Conservation (phyloP, 1,140 invertebrate genomes). For the Pseudomyrmex concolor region DNA sequence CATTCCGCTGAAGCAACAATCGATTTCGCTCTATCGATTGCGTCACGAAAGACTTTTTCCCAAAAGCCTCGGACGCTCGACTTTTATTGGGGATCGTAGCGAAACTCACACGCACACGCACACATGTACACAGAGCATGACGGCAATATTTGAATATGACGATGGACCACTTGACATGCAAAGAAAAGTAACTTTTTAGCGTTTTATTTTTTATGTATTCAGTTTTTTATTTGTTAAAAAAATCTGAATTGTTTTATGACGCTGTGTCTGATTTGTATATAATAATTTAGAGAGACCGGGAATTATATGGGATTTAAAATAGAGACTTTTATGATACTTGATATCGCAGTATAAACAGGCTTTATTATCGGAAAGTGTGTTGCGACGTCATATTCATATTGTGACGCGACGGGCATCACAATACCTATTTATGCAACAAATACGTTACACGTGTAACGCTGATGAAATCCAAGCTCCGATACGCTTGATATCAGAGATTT, state of each 20-base stretch:
- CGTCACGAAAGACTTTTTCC: conserved; percentile 45
- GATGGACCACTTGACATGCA: background rate
- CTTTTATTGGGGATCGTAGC: conserved; percentile 25
- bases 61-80: conserved; percentile 25
- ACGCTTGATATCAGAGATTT: conserved; percentile 57
- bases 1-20: conserved; percentile 31
- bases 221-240: background rate
- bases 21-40: conserved; percentile 63
- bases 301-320: too few species aligned
- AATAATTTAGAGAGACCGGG: too few species aligned
- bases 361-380: conserved; percentile 28
- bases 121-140: background rate
- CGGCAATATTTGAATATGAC: conserved; percentile 2
- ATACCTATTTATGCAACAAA: conserved; percentile 40
- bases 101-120: background rate
- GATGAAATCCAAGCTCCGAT: conserved; percentile 37
- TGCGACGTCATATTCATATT: background rate
- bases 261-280: too few species aligned
- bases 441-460: conserved; percentile 25
- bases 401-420: background rate
- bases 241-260: background rate
- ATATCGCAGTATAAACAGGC: too few species aligned
- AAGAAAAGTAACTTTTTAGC: conserved; percentile 13
- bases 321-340: too few species aligned
- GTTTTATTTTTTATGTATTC: background rate